Evolutionary conservation across 2,888 invertebrate species (phyloP).

Genomic region (Sinotaia quadrata): DNA sequence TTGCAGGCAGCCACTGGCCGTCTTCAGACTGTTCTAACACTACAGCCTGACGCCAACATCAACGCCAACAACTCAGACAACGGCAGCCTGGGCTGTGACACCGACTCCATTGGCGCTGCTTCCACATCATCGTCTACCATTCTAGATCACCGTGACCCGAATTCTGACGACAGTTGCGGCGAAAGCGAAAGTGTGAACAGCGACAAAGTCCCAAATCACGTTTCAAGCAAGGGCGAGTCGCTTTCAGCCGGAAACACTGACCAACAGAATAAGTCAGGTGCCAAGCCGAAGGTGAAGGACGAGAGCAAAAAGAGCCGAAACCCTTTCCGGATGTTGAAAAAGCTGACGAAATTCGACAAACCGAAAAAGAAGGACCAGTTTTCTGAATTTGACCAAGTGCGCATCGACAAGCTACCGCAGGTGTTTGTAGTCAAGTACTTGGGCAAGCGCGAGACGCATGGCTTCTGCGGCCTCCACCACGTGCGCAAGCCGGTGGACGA

Average conservation of each 20-base stretch:
- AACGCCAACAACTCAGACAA: conserved; percentile 1
- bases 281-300: neutral
- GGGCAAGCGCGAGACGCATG: conserved; percentile 61
- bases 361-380: conserved; percentile 33
- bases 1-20: conserved; percentile 22
- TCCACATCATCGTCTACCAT: conserved; percentile 29
- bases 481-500: conserved; percentile 68
- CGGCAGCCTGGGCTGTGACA: conserved; percentile 26
- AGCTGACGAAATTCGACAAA: conserved; percentile 56
- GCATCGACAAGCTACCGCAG: conserved; percentile 68
- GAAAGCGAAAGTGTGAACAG: conserved; percentile 9
- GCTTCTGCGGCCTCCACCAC: conserved; percentile 66
- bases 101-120: conserved; percentile 32
- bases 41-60: conserved; percentile 35
- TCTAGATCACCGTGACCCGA: conserved; percentile 13
- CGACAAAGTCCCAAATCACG: neutral
- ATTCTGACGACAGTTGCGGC: conserved; percentile 8
- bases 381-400: conserved; percentile 57
- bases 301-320: conserved; percentile 35
- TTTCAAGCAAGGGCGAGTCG: neutral
- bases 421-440: conserved; percentile 70
- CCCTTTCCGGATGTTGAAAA: conserved; percentile 48
- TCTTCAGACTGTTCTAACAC: conserved; percentile 20
- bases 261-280: neutral
- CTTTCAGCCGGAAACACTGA: neutral